These are phyloP conservation scores for Cyprinodon diabolis DNA, from an alignment of 2,797 vertebrate species.

Conservation along the genomic window DNA sequence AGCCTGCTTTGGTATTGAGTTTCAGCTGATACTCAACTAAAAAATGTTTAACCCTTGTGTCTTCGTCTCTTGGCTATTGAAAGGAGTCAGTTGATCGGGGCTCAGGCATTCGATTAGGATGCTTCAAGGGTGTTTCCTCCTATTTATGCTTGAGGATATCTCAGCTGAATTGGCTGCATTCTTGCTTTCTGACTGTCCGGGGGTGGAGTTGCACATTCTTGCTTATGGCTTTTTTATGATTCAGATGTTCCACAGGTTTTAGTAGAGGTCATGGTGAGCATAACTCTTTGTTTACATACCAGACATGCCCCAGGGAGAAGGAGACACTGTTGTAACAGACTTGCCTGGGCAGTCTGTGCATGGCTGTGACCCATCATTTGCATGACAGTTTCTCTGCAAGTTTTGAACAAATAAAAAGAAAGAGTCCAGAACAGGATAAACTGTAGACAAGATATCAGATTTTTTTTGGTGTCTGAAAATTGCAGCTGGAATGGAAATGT, in stretches of 20 bases:
- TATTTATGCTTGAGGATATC: neutral
- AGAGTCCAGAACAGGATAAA: neutral
- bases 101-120: neutral
- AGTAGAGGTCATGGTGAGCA: slow-evolving; percentile 63
- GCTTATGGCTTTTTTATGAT: slow-evolving; percentile 37
- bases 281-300: slow-evolving; percentile 74
- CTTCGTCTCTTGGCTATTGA: neutral
- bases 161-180: neutral
- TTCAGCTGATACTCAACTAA: neutral
- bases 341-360: slow-evolving; percentile 38
- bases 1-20: neutral
- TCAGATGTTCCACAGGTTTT: slow-evolving; percentile 67
- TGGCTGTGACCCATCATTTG: slow-evolving; percentile 25
- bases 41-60: neutral
- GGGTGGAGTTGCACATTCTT: slow-evolving; percentile 58
- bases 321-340: slow-evolving; percentile 53
- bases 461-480: neutral
- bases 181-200: slow-evolving; percentile 13
- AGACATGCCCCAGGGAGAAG: slow-evolving; percentile 65
- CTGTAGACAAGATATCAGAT: neutral
- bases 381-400: slow-evolving; percentile 33
- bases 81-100: neutral
- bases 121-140: neutral
- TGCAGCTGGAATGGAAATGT: too few relatives aligned
- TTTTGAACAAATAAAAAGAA: neutral